A percentile compares a stretch with the other conserved stretches of the same genome.
Conservation (phyloP, 2,888 invertebrate genomes). For the Callyntrura sp. region DNA sequence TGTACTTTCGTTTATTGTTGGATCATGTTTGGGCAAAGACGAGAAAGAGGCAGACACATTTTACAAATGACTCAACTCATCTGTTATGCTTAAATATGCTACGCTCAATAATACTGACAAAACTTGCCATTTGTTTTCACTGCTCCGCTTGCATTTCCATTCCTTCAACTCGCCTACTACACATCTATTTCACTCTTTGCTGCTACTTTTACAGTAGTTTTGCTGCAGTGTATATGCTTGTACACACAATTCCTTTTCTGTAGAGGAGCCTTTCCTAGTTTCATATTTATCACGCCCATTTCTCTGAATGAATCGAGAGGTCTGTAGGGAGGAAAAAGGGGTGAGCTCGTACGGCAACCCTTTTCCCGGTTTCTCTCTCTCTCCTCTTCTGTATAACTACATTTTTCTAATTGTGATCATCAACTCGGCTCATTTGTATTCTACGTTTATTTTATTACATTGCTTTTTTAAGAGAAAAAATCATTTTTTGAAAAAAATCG, state of each 20-base stretch:
- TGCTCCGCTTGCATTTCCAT: conserved; percentile 18
- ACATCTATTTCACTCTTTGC: conserved; percentile 1
- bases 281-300: conserved; percentile 79
- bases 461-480: conserved; percentile 71
- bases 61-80: conserved; percentile 76
- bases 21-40: conserved; percentile 31
- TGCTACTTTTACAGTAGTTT: conserved; percentile 46
- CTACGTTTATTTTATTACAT: conserved; percentile 61
- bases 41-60: conserved; percentile 52
- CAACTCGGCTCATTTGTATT: conserved; percentile 70
- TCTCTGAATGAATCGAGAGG: conserved; percentile 68
- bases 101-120: conserved; percentile 59
- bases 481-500: conserved; percentile 78
- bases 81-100: conserved; percentile 51
- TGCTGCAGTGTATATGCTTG: conserved; percentile 41
- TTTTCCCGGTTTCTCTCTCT: conserved; percentile 38
- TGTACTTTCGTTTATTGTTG: conserved; percentile 43
- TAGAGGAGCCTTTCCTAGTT: conserved; percentile 39
- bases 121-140: conserved; percentile 68
- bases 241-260: background rate
- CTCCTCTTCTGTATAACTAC: conserved; percentile 26
- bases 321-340: conserved; percentile 64
- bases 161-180: background rate
- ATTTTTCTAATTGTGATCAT: conserved; percentile 56
- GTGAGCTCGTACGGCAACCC: conserved; percentile 73